A percentile compares a stretch with the other conserved stretches of the same genome.
These are phyloP conservation scores for Gopherus flavomarginatus DNA, from an alignment of 2,113 vertebrate genomes.

Conservation along the genomic window DNA sequence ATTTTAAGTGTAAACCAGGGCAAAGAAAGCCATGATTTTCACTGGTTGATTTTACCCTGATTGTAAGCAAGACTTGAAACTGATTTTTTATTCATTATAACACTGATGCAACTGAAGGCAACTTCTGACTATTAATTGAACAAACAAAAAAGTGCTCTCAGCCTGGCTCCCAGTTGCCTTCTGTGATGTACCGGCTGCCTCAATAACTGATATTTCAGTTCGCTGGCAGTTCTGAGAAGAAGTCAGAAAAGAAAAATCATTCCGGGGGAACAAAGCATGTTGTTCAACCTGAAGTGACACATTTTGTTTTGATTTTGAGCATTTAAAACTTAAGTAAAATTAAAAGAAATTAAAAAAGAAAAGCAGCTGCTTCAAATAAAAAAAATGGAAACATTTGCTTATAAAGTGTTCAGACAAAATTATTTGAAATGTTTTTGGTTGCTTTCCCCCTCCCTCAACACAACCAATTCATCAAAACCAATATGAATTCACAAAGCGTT, in stretches of 20 bases:
- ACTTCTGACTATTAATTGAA: background rate
- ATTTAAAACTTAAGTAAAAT: background rate
- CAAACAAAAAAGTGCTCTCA: background rate
- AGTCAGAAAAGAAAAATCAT: background rate
- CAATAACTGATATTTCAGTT: background rate
- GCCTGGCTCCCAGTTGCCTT: background rate
- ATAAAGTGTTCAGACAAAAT: background rate
- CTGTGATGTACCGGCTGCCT: background rate
- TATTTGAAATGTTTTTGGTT: background rate
- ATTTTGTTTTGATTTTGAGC: background rate
- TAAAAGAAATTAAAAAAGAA: background rate
- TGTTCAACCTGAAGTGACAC: background rate
- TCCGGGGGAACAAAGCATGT: background rate
- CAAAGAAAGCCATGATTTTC: background rate
- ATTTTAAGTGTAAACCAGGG: background rate
- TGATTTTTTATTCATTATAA: background rate
- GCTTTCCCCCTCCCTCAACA: background rate
- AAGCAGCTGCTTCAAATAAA: background rate
- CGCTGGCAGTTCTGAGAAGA: background rate
- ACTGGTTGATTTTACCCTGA: background rate
- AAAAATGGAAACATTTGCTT: background rate
- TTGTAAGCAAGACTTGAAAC: background rate
- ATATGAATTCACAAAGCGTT: background rate
- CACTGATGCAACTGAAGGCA: background rate
- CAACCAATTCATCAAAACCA: background rate